phyloP scores from a whole-genome alignment of 2,888 invertebrate species.

The Leucoma salicis region DNA sequence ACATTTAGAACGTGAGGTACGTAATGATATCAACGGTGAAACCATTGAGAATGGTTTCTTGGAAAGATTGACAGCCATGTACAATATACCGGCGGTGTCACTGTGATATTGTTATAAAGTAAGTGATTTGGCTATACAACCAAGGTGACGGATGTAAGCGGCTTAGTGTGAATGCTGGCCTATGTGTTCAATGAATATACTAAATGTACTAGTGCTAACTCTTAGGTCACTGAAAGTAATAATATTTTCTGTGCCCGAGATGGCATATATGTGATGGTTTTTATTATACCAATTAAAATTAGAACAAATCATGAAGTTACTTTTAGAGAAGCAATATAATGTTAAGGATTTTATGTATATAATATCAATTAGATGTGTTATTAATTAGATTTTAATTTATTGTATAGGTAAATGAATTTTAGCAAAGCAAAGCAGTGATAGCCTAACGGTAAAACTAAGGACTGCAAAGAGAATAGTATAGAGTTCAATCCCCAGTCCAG shows the following conservation, averaged over 20 bases:
- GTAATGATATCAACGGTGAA: conserved; percentile 51
- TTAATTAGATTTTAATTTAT: background rate
- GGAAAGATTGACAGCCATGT: conserved; percentile 62
- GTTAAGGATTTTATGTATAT: too few relatives aligned
- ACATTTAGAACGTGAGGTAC: conserved; percentile 50
- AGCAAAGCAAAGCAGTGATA: too few relatives aligned
- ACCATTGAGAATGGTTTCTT: conserved; percentile 58
- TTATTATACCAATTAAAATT: background rate
- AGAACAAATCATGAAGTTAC: background rate
- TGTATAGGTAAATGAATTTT: background rate
- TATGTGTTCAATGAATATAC: too few relatives aligned
- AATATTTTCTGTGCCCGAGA: background rate
- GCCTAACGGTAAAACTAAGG: too few relatives aligned
- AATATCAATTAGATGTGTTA: background rate
- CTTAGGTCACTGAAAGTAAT: background rate
- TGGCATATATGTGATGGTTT: background rate
- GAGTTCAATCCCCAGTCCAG: too few relatives aligned
- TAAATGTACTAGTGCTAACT: too few relatives aligned
- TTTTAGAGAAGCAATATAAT: too few relatives aligned
- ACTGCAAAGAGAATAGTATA: too few relatives aligned
- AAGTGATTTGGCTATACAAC: background rate
- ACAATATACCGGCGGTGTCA: conserved; percentile 60
- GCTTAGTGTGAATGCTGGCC: too few relatives aligned
- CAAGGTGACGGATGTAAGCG: background rate
- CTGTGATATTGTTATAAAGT: conserved; percentile 8